Percentiles rank a stretch among this genome's conserved stretches.
phyloP scores from a whole-genome alignment of 2,888 invertebrate species.

The Apamea epomidion region DNA sequence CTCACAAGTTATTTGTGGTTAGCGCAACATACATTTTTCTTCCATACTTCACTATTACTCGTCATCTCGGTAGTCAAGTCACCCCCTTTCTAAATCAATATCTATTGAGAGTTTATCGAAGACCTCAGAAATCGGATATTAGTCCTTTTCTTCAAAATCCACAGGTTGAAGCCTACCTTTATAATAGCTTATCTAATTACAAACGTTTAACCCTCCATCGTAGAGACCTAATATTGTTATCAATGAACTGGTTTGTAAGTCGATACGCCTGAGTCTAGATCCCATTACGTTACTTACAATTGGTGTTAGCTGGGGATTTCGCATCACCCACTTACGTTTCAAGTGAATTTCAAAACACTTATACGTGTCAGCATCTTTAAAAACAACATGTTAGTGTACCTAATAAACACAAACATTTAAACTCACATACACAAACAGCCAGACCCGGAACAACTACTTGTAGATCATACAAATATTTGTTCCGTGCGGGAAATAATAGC shows the following conservation, averaged over 20 bases:
- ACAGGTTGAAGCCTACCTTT: neutral
- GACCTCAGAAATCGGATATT: neutral
- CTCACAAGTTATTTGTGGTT: neutral
- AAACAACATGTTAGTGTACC: neutral
- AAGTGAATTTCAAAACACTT: neutral
- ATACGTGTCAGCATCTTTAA: neutral
- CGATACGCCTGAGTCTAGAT: slow-evolving; percentile 13
- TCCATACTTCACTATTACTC: too few relatives aligned
- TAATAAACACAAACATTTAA: too few relatives aligned
- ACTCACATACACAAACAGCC: too few relatives aligned
- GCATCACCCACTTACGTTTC: neutral
- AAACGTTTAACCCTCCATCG: neutral
- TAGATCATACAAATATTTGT: too few relatives aligned
- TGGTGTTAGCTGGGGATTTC: slow-evolving; percentile 8
- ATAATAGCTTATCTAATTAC: slow-evolving; percentile 12
- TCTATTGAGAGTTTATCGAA: neutral
- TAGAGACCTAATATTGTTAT: slow-evolving; percentile 6
- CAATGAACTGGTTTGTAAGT: slow-evolving; percentile 17
- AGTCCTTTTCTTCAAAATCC: neutral
- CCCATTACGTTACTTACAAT: slow-evolving; percentile 21
- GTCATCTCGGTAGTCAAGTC: too few relatives aligned
- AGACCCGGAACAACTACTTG: too few relatives aligned
- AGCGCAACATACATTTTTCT: too few relatives aligned
- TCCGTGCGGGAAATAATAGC: too few relatives aligned
- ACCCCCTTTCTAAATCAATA: neutral